A percentile compares a stretch with the other conserved stretches of the same genome.
Evolutionary conservation across 2,888 invertebrate species (phyloP).

Genomic region (Flexamia atlantica): DNA sequence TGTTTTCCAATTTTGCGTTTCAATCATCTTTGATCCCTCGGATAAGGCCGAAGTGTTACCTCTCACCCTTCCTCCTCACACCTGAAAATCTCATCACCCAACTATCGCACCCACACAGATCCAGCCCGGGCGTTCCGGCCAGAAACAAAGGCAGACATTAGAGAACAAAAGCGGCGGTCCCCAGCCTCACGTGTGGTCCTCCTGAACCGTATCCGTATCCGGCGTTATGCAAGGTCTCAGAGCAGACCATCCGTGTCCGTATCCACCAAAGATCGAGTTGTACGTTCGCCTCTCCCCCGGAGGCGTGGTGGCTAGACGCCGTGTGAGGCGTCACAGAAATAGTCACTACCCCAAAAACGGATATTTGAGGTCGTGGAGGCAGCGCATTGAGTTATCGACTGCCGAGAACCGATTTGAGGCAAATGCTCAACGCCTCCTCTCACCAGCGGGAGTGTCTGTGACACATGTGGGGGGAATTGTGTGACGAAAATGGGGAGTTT

Average conservation of each 20-base stretch:
- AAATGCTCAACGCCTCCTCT: background rate
- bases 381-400: conserved; percentile 38
- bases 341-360: conserved; percentile 29
- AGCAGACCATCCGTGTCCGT: conserved; percentile 17
- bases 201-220: conserved; percentile 39
- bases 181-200: conserved; percentile 42
- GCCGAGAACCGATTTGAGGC: conserved; percentile 31
- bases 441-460: background rate
- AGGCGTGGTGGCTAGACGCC: conserved; percentile 5
- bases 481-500: too few relatives aligned
- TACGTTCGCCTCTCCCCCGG: background rate
- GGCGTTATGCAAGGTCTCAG: conserved; percentile 8
- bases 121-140: background rate
- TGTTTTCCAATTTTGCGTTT: too few relatives aligned
- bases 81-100: too few relatives aligned
- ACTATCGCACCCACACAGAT: background rate
- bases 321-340: conserved; percentile 54
- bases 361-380: conserved; percentile 17
- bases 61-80: too few relatives aligned
- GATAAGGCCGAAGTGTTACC: too few relatives aligned
- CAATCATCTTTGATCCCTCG: too few relatives aligned
- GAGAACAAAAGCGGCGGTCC: conserved; percentile 25
- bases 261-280: background rate
- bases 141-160: conserved; percentile 51
- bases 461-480: too few relatives aligned